Percentiles rank a stretch among this genome's conserved stretches.
phyloP scores from a whole-genome alignment of 2,888 invertebrate genomes.

The Tachina lurida region DNA sequence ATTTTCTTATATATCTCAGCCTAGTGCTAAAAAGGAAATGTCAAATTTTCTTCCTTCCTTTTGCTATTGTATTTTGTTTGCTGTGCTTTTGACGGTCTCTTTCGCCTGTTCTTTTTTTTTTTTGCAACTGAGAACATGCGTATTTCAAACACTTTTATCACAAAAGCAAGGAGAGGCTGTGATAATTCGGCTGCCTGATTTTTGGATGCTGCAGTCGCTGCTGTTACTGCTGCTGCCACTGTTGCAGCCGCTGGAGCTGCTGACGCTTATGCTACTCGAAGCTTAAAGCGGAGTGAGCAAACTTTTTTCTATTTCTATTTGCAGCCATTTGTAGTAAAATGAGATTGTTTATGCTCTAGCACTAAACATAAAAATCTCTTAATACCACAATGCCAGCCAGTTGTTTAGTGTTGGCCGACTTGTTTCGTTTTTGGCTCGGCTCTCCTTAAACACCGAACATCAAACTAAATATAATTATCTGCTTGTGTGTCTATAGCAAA shows the following conservation, averaged over 20 bases:
- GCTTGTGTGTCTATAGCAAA: slow-evolving; percentile 51
- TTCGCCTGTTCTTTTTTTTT: too few relatives aligned
- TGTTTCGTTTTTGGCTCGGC: slow-evolving; percentile 44
- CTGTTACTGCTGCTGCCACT: slow-evolving; percentile 28
- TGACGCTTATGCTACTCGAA: slow-evolving; percentile 1
- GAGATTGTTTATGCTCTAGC: slow-evolving; percentile 46
- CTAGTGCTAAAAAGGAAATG: slow-evolving; percentile 15
- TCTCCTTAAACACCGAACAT: background rate
- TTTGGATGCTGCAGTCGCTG: slow-evolving; percentile 50
- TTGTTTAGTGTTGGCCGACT: slow-evolving; percentile 42
- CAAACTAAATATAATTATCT: slow-evolving; percentile 19
- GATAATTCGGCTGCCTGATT: slow-evolving; percentile 24
- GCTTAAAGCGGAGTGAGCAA: slow-evolving; percentile 13
- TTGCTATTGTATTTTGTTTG: slow-evolving; percentile 1
- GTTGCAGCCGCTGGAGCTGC: background rate
- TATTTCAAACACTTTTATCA: slow-evolving; percentile 33
- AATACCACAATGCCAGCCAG: slow-evolving; percentile 52
- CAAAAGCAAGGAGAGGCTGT: slow-evolving; percentile 36
- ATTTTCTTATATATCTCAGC: background rate
- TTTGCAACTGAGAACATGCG: slow-evolving; percentile 68
- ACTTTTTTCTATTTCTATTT: background rate
- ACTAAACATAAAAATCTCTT: slow-evolving; percentile 60
- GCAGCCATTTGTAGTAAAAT: slow-evolving; percentile 33
- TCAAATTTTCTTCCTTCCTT: slow-evolving; percentile 31
- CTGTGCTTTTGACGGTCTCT: slow-evolving; percentile 10